Conservation (phyloP, 1,140 invertebrate genomes). For the Musca domestica region DNA sequence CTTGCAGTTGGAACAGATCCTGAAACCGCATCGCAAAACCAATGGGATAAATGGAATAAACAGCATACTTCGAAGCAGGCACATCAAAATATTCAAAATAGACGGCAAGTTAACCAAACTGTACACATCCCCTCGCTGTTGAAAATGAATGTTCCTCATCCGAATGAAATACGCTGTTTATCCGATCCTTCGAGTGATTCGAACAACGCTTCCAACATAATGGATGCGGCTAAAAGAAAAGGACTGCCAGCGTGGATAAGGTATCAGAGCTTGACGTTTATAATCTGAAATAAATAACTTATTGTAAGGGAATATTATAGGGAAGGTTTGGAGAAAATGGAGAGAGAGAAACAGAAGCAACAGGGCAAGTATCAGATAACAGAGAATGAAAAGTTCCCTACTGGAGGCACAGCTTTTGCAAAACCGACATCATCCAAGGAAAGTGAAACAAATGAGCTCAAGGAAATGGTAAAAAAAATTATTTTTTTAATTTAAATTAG, state of each 20-base stretch:
- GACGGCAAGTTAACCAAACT: constrained; percentile 33
- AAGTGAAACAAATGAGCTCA: too few relatives aligned
- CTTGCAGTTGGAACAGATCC: too few relatives aligned
- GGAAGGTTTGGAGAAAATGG: constrained; percentile 90
- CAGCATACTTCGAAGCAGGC: constrained; percentile 28
- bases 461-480: too few relatives aligned
- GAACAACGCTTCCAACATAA: constrained; percentile 22
- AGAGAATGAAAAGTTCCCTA: not conserved
- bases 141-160: constrained; percentile 48
- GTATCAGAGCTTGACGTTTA: constrained; percentile 27
- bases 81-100: not conserved
- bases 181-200: constrained; percentile 5
- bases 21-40: not conserved
- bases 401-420: not conserved
- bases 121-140: constrained; percentile 47
- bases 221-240: constrained; percentile 86
- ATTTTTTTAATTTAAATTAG: too few relatives aligned
- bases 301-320: constrained; percentile 32
- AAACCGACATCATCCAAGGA: too few relatives aligned
- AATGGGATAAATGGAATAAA: constrained; percentile 34
- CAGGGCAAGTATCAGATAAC: constrained; percentile 70
- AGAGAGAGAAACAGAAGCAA: constrained; percentile 88
- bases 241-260: constrained; percentile 91
- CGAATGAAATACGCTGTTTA: constrained; percentile 34
- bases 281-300: not conserved